Percentiles rank a stretch among this genome's conserved stretches.
Conservation (phyloP, 2,113 vertebrate species). For the Hassar affinis region DNA sequence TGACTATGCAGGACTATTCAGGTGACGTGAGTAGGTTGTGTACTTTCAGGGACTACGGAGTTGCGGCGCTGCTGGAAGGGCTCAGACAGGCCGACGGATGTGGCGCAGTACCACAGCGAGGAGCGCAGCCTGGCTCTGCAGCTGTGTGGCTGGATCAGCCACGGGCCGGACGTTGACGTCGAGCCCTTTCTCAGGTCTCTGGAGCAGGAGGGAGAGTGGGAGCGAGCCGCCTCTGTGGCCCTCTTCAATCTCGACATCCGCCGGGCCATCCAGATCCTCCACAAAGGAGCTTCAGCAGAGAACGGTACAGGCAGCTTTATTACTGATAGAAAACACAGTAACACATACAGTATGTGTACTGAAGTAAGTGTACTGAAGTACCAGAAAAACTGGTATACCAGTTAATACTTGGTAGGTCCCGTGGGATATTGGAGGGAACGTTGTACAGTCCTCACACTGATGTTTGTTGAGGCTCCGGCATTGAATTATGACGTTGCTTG, state of each 20-base stretch:
- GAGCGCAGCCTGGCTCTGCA: conserved; percentile 90
- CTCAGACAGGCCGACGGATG: conserved; percentile 85
- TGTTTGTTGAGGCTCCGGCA: too few relatives aligned
- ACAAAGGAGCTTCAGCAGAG: conserved; percentile 88
- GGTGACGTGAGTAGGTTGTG: too few relatives aligned
- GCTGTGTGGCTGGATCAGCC: conserved; percentile 94
- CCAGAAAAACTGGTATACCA: too few relatives aligned
- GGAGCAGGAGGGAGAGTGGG: conserved; percentile 94
- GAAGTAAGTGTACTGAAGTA: too few relatives aligned
- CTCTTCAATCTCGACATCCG: conserved; percentile 97
- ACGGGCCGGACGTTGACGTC: conserved; percentile 84
- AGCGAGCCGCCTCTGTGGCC: conserved; percentile 90
- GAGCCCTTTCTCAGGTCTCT: conserved; percentile 87
- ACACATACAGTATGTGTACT: neutral
- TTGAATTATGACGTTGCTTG: too few relatives aligned
- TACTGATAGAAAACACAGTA: neutral
- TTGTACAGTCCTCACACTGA: too few relatives aligned
- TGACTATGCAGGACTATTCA: too few relatives aligned
- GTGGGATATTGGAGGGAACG: too few relatives aligned
- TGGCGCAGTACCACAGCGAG: conserved; percentile 84
- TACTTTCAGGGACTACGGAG: conserved; percentile 83
- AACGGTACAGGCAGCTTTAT: conserved; percentile 74
- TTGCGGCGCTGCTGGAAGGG: conserved; percentile 85
- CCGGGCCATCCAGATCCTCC: conserved; percentile 92
- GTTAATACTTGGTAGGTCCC: too few relatives aligned